Evolutionary conservation across 2,888 invertebrate genomes (phyloP).

Genomic region (Trichopoda pennipes): DNA sequence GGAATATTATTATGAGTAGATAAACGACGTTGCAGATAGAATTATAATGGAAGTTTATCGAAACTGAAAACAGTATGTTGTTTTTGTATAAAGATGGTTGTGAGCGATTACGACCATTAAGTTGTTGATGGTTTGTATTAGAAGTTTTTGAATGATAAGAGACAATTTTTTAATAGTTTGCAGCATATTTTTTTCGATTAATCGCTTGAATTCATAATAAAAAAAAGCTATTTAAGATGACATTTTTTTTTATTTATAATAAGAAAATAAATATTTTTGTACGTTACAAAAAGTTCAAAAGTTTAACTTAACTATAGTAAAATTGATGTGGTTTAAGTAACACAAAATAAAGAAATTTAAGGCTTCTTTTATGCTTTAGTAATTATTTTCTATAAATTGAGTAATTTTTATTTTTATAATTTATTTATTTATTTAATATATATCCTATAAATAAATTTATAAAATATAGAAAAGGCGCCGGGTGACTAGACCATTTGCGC

Average conservation of each 20-base stretch:
- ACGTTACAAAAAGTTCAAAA: neutral
- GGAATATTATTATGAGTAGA: constrained; percentile 34
- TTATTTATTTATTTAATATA: too few relatives aligned
- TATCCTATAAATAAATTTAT: too few relatives aligned
- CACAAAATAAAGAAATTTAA: too few relatives aligned
- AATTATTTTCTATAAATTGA: too few relatives aligned
- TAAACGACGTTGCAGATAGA: constrained; percentile 28
- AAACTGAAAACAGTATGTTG: neutral
- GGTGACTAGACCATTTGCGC: too few relatives aligned
- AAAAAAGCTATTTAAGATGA: constrained; percentile 69
- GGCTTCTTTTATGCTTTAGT: too few relatives aligned
- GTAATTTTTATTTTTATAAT: too few relatives aligned
- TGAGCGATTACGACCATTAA: neutral
- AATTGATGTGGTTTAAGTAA: neutral
- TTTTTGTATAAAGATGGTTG: neutral
- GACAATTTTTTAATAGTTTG: constrained; percentile 70
- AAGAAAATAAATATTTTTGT: constrained; percentile 21
- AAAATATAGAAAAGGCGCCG: too few relatives aligned
- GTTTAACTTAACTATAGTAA: neutral
- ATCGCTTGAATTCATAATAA: constrained; percentile 76
- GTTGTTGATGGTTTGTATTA: constrained; percentile 2
- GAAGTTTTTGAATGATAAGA: constrained; percentile 65
- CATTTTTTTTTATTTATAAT: neutral
- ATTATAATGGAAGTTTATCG: constrained; percentile 18
- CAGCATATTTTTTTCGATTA: constrained; percentile 77